Conservation (phyloP, 1,140 invertebrate species). For the Bactericera cockerelli region DNA sequence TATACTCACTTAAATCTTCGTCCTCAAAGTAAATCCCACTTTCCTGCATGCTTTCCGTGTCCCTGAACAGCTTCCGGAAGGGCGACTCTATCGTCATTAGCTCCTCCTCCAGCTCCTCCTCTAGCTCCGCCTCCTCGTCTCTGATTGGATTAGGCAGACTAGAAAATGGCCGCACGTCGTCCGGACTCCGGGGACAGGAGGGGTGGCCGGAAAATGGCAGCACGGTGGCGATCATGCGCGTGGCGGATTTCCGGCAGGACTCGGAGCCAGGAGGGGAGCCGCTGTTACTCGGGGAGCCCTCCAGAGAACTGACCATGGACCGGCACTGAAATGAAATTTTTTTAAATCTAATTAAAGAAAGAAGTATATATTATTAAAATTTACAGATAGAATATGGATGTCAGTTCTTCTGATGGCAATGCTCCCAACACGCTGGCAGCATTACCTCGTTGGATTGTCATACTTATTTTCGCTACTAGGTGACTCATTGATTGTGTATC, state of each 20-base stretch:
- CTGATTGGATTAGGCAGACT: conserved; percentile 1
- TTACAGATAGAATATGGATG: no score
- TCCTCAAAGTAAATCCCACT: conserved; percentile 32
- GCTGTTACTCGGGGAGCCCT: background rate
- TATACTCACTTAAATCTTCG: conserved; percentile 2
- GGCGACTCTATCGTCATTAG: conserved; percentile 8
- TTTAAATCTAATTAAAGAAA: no score
- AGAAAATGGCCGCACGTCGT: conserved; percentile 24
- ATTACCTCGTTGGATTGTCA: no score
- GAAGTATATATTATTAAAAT: no score
- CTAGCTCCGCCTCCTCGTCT: background rate
- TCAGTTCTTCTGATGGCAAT: no score
- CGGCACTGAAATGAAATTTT: background rate
- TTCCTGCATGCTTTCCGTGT: conserved; percentile 28
- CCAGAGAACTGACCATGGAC: background rate
- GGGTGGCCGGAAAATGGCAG: no score
- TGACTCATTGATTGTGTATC: no score
- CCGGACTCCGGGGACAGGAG: conserved; percentile 21
- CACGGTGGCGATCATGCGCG: no score
- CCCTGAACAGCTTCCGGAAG: conserved; percentile 15
- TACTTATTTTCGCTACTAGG: no score
- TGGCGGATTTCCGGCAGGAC: conserved; percentile 13
- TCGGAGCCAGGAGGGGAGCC: background rate
- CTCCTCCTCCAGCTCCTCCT: conserved; percentile 11
- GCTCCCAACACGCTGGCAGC: no score